phyloP scores from a whole-genome alignment of 2,113 vertebrate species.

The Hemibagrus wyckioides region DNA sequence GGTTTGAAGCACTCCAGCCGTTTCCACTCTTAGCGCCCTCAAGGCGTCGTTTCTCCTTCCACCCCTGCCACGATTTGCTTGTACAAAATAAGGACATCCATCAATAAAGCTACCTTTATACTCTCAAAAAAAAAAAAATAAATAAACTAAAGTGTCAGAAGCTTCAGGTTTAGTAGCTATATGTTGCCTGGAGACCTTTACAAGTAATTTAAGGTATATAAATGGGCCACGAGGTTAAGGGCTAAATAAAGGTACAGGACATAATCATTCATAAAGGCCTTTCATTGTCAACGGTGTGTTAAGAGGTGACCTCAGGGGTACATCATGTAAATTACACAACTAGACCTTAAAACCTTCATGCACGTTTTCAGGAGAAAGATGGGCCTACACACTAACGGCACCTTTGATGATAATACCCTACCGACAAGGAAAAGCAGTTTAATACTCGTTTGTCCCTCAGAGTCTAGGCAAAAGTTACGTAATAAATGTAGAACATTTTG shows the following conservation, averaged over 20 bases:
- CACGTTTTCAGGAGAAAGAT: not conserved
- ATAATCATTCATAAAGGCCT: not conserved
- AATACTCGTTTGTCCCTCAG: not conserved
- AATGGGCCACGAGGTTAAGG: not conserved
- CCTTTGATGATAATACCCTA: not conserved
- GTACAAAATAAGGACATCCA: slow-evolving; percentile 2
- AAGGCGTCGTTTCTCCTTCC: slow-evolving; percentile 35
- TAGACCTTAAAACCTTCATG: not conserved
- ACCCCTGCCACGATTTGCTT: slow-evolving; percentile 12
- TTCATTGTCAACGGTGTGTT: not conserved
- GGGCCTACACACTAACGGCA: not conserved
- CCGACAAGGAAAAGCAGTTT: not conserved
- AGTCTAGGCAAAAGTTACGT: not conserved
- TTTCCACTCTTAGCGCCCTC: slow-evolving; percentile 33
- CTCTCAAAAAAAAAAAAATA: not conserved
- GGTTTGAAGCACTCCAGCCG: slow-evolving; percentile 34
- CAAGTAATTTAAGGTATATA: not conserved
- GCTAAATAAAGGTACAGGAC: not conserved
- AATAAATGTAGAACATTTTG: not conserved
- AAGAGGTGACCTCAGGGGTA: not conserved
- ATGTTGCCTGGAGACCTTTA: not conserved
- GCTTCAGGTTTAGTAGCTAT: too few relatives aligned
- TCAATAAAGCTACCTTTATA: not conserved
- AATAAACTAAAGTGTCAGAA: not conserved
- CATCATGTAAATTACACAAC: not conserved